Evolutionary conservation across 2,797 vertebrate genomes (phyloP).

Genomic region (Aotus griseimembra): DNA sequence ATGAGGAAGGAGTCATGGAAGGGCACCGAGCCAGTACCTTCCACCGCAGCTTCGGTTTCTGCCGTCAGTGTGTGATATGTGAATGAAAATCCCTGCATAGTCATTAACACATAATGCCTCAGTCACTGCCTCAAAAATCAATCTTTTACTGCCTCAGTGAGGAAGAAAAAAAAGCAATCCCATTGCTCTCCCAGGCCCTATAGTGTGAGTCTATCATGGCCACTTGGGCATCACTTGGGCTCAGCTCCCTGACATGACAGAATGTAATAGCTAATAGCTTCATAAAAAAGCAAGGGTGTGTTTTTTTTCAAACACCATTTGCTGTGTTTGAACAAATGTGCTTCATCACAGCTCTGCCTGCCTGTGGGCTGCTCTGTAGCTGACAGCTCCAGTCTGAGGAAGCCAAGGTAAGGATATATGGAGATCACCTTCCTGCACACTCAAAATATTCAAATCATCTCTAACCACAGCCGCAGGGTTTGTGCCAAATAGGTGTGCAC

Average conservation of each 20-base stretch:
- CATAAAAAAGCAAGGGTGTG: neutral
- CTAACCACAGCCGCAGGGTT: neutral
- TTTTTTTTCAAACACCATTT: neutral
- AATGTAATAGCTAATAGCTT: neutral
- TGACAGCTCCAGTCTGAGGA: neutral
- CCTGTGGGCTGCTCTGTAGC: neutral
- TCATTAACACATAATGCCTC: neutral
- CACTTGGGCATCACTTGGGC: neutral
- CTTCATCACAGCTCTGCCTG: neutral
- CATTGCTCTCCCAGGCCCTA: neutral
- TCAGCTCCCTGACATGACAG: neutral
- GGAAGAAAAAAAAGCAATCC: neutral
- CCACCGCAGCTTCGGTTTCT: neutral
- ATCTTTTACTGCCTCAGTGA: neutral
- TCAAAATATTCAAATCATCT: neutral
- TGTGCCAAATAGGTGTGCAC: too few relatives aligned
- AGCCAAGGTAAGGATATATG: accelerated
- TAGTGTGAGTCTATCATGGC: neutral
- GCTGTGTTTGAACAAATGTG: neutral
- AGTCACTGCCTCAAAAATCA: neutral
- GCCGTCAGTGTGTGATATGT: accelerated
- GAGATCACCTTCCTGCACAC: neutral
- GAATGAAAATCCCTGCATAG: neutral
- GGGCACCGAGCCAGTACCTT: neutral
- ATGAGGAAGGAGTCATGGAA: neutral